These are phyloP conservation scores for Papilio dardanus DNA, from an alignment of 1,140 invertebrate genomes.

Conservation along the genomic window DNA sequence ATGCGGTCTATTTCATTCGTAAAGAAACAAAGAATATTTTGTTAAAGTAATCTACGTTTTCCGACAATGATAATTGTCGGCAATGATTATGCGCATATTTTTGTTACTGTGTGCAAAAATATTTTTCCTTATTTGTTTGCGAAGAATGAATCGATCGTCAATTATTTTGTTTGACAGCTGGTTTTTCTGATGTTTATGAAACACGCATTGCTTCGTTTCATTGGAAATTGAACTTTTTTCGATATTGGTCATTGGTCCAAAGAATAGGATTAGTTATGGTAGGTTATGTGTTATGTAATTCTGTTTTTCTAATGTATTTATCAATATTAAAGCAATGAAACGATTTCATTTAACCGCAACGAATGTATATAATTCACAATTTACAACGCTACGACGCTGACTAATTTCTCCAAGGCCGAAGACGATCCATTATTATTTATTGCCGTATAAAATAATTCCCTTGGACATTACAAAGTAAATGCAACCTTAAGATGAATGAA, in stretches of 20 bases:
- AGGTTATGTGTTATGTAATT: neutral
- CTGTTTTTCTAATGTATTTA: conserved; percentile 2
- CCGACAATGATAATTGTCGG: neutral
- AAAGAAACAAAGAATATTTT: neutral
- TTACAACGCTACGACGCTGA: conserved; percentile 69
- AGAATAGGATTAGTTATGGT: neutral
- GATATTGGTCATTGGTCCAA: neutral
- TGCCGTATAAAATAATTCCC: conserved; percentile 72
- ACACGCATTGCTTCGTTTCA: neutral
- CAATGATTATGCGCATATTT: neutral
- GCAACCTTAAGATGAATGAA: conserved; percentile 47
- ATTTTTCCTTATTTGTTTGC: neutral
- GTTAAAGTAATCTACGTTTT: neutral
- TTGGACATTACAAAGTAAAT: conserved; percentile 44
- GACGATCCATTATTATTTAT: conserved; percentile 81
- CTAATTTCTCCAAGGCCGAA: conserved; percentile 78
- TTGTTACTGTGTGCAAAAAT: neutral
- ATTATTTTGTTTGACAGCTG: neutral
- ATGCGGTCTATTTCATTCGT: neutral
- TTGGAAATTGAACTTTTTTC: neutral
- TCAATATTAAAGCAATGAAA: conserved; percentile 5
- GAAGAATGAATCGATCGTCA: conserved; percentile 6
- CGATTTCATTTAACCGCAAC: neutral
- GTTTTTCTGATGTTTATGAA: neutral
- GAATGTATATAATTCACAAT: conserved; percentile 66